Evolutionary conservation across 2,113 vertebrate species (phyloP), one percentile per base, ranked within the genome.

Genomic region (Archilochus colubris): DNA sequence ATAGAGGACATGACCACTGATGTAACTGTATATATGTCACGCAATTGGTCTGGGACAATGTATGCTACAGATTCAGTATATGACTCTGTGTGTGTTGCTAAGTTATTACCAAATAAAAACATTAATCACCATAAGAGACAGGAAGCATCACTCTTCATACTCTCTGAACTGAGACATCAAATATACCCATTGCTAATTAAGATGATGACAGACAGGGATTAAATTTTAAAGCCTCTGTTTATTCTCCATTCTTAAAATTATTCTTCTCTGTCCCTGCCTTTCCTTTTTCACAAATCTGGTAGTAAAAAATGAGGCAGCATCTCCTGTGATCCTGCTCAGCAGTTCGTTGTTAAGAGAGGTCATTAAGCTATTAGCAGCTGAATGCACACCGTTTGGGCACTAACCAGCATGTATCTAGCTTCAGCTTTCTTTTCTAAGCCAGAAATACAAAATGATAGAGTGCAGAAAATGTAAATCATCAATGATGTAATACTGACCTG

Each of bases 121-220:
- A 97, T 98, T 96, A 96, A 96, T 97, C 96, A 97, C 93, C 22
- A 0, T 95, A 96, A 96, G 95, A 97, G 93, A 96, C 91, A 91
- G 86, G 93, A 94, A 97, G 69, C 67, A 78, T 92, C 53, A 55
- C 92, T 95, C 88, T 91, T 97, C 82, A 75, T 84, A 82, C 91
- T 83, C 82, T 93, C 96, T 95, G 94, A 97, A 97, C 62, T 87
- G 75, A 92, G 92, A 84, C 20, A 88, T 96, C 93, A 97, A 95
- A 88, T 75, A 92, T 70, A 91, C 78, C 81, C 95, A 74, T 51
- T 68, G 85, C 75, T 97, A 97, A 97, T 90, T 93, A 95, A 84
- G 77, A 96, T 80, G 95, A 97, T 94, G 97, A 98, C 95, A 98
- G 90, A 27, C 55, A 96, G 74, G 94, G 97, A 97, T 96, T 96